A percentile compares a stretch with the other conserved stretches of the same genome.
Conservation (phyloP, 2,888 invertebrate genomes). For the Acrocyrtus sp. region DNA sequence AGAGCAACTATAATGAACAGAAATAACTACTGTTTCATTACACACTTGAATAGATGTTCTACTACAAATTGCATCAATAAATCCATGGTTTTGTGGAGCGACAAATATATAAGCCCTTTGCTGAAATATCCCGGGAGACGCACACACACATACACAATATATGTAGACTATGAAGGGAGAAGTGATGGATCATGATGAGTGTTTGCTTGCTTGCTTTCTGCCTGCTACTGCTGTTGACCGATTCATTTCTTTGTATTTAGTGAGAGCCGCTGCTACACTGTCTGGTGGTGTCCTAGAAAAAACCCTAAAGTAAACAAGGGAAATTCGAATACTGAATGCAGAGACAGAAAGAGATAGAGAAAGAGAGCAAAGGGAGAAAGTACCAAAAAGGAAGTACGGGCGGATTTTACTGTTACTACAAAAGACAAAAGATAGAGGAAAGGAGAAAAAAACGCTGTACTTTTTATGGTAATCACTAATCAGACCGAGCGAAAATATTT, state of each 20-base stretch:
- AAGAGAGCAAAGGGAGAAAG: constrained; percentile 10
- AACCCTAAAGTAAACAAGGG: constrained; percentile 9
- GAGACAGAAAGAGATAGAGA: constrained; percentile 1
- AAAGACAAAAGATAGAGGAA: constrained; percentile 3
- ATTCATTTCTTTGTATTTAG: constrained; percentile 37
- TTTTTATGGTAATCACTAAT: constrained; percentile 56
- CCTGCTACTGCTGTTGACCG: constrained; percentile 26
- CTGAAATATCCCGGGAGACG: constrained; percentile 28
- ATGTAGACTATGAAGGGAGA: constrained; percentile 29
- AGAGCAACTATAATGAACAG: constrained; percentile 17
- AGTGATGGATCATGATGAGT: constrained; percentile 36
- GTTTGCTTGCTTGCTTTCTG: constrained; percentile 26
- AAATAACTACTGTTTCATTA: constrained; percentile 22
- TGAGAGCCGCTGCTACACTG: too few species aligned
- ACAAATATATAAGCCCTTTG: too few species aligned
- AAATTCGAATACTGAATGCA: background rate
- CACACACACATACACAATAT: background rate
- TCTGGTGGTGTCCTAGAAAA: constrained; percentile 18
- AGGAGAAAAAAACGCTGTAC: constrained; percentile 13
- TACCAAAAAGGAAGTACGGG: too few species aligned
- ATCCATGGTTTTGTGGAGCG: constrained; percentile 26
- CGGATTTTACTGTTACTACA: background rate
- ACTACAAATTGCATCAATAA: constrained; percentile 49
- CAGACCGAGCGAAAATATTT: constrained; percentile 46
- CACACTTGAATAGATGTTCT: constrained; percentile 28